Base-by-base conservation (phyloP, 2,888 invertebrate genomes). In the Panopea generosa region DNA sequence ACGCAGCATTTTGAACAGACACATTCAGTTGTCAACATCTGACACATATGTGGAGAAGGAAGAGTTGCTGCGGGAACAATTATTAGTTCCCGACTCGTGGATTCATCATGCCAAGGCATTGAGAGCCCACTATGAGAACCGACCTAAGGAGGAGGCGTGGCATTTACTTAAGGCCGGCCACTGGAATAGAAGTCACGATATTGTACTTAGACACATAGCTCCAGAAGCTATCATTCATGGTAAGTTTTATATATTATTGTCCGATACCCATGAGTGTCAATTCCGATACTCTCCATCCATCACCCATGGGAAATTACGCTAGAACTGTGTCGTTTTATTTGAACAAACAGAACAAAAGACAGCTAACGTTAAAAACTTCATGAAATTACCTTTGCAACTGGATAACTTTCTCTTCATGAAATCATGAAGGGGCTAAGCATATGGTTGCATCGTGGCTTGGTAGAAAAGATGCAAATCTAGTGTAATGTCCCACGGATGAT, bases 211-310 rank as follows among this genome's bases (percentile, higher is more conserved):
- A 22, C 94, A 96, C 79, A 93, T 98, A 60, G 94, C 97, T n/a
- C 95, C 97, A 0, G 95, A 95, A 84, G 95, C 95, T 2, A 95
- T 97, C 2, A 94, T 96, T 27, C 95, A 96, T 88, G 96, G 96
- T 96, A 84, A 90, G 91, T 33, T n/a, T n/a, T n/a, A n/a, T n/a
- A n/a, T n/a, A n/a, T n/a, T n/a, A n/a, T n/a, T n/a, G n/a, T n/a
- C n/a, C n/a, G n/a, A n/a, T n/a, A n/a, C n/a, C n/a, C n/a, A n/a
- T n/a, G n/a, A n/a, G n/a, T n/a, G n/a, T n/a, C n/a, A n/a, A n/a
- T n/a, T n/a, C n/a, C n/a, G n/a, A n/a, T n/a, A n/a, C n/a, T n/a
- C n/a, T n/a, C n/a, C n/a, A n/a, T n/a, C n/a, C n/a, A n/a, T n/a
- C n/a, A n/a, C n/a, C n/a, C n/a, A n/a, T n/a, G n/a, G n/a, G n/a